phyloP scores from a whole-genome alignment of 2,797 vertebrate species.

The Sebastes variabilis region DNA sequence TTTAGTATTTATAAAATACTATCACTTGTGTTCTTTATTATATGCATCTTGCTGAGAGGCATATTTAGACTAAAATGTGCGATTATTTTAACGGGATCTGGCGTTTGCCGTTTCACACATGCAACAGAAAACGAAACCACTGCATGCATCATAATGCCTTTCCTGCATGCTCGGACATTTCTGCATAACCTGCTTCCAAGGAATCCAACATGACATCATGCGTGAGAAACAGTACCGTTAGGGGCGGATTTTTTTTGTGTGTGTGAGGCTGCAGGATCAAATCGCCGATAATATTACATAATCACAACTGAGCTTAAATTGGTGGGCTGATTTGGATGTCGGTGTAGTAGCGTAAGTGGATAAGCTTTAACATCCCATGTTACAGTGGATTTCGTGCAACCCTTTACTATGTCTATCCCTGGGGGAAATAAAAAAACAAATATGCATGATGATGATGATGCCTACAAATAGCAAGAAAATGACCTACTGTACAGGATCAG shows the following conservation, averaged over 20 bases:
- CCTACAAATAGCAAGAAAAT: not conserved
- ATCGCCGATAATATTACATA: slow-evolving; percentile 72
- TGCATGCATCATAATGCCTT: not conserved
- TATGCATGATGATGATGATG: not conserved
- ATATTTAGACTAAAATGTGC: not conserved
- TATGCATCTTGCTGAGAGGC: no score
- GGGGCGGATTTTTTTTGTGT: not conserved
- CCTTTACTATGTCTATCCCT: not conserved
- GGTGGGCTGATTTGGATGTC: slow-evolving; percentile 48
- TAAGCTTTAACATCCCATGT: slow-evolving; percentile 29
- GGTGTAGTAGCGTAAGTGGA: slow-evolving; percentile 28
- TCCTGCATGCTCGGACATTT: slow-evolving; percentile 17
- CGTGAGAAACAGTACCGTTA: slow-evolving; percentile 34
- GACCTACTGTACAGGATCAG: slow-evolving; percentile 2
- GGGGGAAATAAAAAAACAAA: not conserved
- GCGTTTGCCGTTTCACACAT: not conserved
- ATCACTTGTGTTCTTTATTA: rapidly evolving
- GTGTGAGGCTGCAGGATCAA: slow-evolving; percentile 40
- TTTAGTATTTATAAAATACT: rapidly evolving
- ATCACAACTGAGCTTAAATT: slow-evolving; percentile 56
- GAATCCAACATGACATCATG: slow-evolving; percentile 70
- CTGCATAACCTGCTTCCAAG: slow-evolving; percentile 42
- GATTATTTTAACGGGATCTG: not conserved
- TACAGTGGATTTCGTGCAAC: slow-evolving; percentile 10
- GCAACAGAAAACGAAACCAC: slow-evolving; percentile 14